phyloP scores from a whole-genome alignment of 2,113 vertebrate genomes.

The Catharus minimus region DNA sequence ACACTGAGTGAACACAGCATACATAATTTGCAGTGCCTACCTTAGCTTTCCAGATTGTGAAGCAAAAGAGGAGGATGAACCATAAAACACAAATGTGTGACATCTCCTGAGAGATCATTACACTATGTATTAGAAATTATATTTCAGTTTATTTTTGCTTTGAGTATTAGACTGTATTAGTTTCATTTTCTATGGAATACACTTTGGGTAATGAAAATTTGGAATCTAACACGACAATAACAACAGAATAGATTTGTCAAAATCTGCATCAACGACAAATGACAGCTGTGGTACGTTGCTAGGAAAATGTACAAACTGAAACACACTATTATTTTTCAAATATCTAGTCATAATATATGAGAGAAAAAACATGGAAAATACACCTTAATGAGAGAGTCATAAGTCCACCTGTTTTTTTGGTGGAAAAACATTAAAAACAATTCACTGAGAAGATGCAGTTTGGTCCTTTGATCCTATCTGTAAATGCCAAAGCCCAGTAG shows the following conservation, averaged over 20 bases:
- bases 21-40: not conserved
- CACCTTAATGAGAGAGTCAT: not conserved
- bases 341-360: not conserved
- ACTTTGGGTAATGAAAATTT: not conserved
- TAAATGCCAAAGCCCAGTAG: not conserved
- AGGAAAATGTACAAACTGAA: not conserved
- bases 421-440: not conserved
- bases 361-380: not conserved
- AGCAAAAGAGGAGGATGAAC: not conserved
- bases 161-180: not conserved
- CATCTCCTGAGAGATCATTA: not conserved
- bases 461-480: not conserved
- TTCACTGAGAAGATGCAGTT: not conserved
- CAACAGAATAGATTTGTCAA: not conserved
- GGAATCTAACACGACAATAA: not conserved
- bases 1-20: not conserved
- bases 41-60: not conserved
- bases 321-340: not conserved
- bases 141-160: not conserved
- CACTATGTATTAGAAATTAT: rapidly evolving
- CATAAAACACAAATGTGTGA: not conserved
- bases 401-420: not conserved
- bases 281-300: not conserved
- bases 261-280: not conserved
- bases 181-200: not conserved